A percentile compares a stretch with the other conserved stretches of the same genome.
phyloP scores from a whole-genome alignment of 2,888 invertebrate genomes.

The Lypha dubia region DNA sequence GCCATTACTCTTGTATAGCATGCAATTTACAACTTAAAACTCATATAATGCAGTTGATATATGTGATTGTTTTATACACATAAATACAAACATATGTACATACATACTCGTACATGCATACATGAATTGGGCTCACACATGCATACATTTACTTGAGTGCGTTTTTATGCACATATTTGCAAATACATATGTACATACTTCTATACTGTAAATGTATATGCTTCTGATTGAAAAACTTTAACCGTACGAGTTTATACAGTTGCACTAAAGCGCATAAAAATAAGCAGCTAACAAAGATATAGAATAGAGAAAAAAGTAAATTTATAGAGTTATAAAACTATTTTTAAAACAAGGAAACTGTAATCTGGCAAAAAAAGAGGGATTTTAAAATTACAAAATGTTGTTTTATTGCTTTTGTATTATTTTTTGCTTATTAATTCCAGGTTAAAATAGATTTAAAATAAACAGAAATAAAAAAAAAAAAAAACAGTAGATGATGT shows the following conservation, averaged over 20 bases:
- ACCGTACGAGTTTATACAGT: conserved; percentile 44
- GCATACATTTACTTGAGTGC: not conserved
- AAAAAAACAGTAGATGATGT: not conserved
- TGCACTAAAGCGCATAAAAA: conserved; percentile 33
- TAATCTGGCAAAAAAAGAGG: conserved; percentile 66
- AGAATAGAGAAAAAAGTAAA: conserved; percentile 1
- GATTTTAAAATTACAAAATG: conserved; percentile 70
- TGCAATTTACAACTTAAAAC: conserved; percentile 72
- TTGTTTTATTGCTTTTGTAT: conserved; percentile 53
- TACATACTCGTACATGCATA: not conserved
- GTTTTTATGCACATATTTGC: not conserved
- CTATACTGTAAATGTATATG: too few relatives aligned
- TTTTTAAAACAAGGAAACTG: conserved; percentile 38
- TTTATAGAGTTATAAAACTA: conserved; percentile 57
- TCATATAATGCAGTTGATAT: conserved; percentile 72
- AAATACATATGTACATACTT: too few relatives aligned
- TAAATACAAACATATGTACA: not conserved
- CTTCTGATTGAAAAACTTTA: conserved; percentile 69
- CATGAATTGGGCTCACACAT: not conserved
- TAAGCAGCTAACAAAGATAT: conserved; percentile 17
- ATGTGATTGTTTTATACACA: conserved; percentile 58
- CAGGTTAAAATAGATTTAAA: conserved; percentile 16
- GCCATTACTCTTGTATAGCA: conserved; percentile 70
- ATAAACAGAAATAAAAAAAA: not conserved
- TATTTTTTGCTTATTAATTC: conserved; percentile 28